Base-by-base conservation (phyloP, 2,797 vertebrate genomes). In the Rhabdophis nuchalis region DNA sequence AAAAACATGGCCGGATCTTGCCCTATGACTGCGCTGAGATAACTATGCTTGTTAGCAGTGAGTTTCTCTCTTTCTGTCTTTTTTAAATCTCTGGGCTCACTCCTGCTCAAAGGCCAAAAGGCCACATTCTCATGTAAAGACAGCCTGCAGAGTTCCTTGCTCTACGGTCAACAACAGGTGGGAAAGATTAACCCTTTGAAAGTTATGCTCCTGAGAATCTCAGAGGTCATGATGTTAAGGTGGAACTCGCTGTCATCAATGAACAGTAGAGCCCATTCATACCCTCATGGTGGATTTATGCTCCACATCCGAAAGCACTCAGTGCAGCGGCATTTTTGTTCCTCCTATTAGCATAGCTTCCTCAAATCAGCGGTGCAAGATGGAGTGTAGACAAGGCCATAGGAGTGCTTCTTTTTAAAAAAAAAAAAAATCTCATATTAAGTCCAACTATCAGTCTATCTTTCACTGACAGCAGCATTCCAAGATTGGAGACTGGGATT, bases 131-230 rank as follows among this genome's bases (percentile, higher is more conserved):
- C 90, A 91, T 94, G 60, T 91, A 91, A 95, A 94, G 93, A 95
- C 94, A 96, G 53, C 91, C 92, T 82, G 61, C 92, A 93, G 91
- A 23, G 93, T 12, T 93, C 91, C 92, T 95, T 93, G 91, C 90
- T 94, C 93, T 94, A 93, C 95, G 93, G 94, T 93, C 96, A 96
- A 93, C 89, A 96, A 95, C 97, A 97, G 96, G 96, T 97, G 97
- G 96, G 91, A 97, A 95, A 96, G 94, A 96, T 97, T 97, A 96
- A 96, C 95, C 92, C 95, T 96, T 95, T 96, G 64, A 93, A 95
- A 96, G 94, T 96, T 93, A 90, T 93, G 95, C 94, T 95, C 95
- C 94, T 94, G 52, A 92, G 86, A 91, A 90, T 89, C 68, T 25
- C 91, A 95, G 90, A 89, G 96, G 96, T 97, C 97, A 96, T 27